A percentile compares a stretch with the other conserved stretches of the same genome.
Evolutionary conservation across 2,888 invertebrate species (phyloP).

Genomic region (Synergus laeviventris): DNA sequence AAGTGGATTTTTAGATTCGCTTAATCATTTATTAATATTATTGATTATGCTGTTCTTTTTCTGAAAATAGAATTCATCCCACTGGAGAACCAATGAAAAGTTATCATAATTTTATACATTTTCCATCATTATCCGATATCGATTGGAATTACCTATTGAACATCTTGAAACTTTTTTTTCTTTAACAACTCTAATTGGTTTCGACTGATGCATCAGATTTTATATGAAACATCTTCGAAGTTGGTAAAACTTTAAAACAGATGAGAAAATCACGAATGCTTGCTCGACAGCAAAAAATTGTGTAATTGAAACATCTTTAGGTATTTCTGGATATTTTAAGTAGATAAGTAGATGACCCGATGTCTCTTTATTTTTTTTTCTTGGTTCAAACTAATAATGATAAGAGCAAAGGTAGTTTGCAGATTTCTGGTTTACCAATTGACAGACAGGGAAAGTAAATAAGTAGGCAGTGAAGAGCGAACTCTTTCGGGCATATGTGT

Average conservation of each 20-base stretch:
- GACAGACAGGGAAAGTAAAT: not conserved
- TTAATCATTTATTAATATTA: not conserved
- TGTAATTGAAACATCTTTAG: not conserved
- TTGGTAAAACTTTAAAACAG: too few species aligned
- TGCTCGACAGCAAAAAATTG: too few species aligned
- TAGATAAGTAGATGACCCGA: not conserved
- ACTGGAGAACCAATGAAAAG: not conserved
- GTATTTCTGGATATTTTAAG: not conserved
- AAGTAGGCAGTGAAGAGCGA: not conserved
- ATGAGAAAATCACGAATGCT: not conserved
- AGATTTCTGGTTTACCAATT: constrained; percentile 26
- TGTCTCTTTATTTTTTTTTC: not conserved
- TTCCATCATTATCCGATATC: not conserved
- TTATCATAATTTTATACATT: not conserved
- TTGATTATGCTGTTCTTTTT: not conserved
- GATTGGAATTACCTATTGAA: too few species aligned
- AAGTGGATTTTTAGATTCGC: not conserved
- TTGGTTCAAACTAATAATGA: not conserved
- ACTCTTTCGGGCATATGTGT: constrained; percentile 6
- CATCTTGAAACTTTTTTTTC: not conserved
- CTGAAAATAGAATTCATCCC: not conserved
- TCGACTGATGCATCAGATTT: too few species aligned
- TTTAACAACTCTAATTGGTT: not conserved
- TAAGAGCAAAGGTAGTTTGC: not conserved
- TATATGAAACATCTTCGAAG: too few species aligned